These are phyloP conservation scores for Grantiella picta DNA, from an alignment of 2,113 vertebrate species.

Conservation along the genomic window DNA sequence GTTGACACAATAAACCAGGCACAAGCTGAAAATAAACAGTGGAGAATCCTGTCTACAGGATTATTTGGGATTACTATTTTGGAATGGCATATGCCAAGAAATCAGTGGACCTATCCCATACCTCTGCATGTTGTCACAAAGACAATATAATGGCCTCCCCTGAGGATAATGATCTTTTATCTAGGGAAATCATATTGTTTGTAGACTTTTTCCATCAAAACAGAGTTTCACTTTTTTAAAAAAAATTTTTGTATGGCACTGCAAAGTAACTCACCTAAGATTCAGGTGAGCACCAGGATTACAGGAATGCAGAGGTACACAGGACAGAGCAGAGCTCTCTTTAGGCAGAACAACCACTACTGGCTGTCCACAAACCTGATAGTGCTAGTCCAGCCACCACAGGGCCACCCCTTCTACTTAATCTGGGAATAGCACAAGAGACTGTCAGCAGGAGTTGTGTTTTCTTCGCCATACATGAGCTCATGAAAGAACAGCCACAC, in stretches of 20 bases:
- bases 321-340: background rate
- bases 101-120: background rate
- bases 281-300: background rate
- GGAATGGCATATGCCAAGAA: background rate
- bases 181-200: background rate
- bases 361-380: background rate
- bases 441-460: background rate
- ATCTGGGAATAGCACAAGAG: background rate
- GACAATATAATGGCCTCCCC: background rate
- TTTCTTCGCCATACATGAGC: background rate
- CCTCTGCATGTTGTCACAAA: background rate
- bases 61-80: background rate
- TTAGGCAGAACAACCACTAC: background rate
- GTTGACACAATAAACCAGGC: background rate
- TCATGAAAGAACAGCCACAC: background rate
- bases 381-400: background rate
- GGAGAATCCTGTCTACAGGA: background rate
- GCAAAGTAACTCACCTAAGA: background rate
- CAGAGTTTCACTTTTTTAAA: background rate
- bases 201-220: background rate
- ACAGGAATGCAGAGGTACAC: background rate
- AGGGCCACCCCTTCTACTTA: background rate
- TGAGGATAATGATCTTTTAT: background rate
- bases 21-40: background rate
- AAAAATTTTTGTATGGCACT: no score